Percentiles rank a stretch among this genome's conserved stretches.
Evolutionary conservation across 30 jellyfish, hydroid and myxozoan species (phyloP).

Genomic region (Chrysaora quinquecirrha): DNA sequence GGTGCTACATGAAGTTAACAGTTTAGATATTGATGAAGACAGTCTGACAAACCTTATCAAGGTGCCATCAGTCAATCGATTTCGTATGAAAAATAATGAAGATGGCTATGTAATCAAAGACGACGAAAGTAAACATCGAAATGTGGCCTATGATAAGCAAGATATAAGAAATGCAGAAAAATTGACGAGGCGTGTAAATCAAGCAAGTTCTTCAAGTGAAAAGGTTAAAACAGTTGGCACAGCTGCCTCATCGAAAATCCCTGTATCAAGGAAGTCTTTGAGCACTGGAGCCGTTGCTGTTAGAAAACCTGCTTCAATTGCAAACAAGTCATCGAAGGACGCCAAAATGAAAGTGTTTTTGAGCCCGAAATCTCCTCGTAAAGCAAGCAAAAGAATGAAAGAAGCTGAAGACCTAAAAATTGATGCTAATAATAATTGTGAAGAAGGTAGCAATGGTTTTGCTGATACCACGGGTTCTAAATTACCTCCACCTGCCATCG

Average conservation of each 20-base stretch:
- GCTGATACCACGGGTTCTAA: neutral
- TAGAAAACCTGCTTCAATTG: constrained; percentile 3
- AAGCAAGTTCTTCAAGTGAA: neutral
- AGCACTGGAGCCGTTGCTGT: constrained; percentile 53
- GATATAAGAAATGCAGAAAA: neutral
- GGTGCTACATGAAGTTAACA: neutral
- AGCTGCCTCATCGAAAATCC: constrained; percentile 11
- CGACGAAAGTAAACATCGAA: neutral
- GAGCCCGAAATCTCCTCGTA: constrained; percentile 34
- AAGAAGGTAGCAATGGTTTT: neutral
- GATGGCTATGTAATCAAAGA: neutral
- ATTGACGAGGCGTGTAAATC: too few relatives aligned
- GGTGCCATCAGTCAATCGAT: neutral
- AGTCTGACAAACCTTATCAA: neutral
- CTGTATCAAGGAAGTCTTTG: constrained; percentile 34
- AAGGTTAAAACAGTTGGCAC: constrained; percentile 19
- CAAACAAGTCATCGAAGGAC: constrained; percentile 18
- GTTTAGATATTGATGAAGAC: neutral
- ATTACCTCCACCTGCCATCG: constrained; percentile 5
- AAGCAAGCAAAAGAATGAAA: neutral
- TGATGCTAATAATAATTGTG: neutral
- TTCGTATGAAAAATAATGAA: neutral
- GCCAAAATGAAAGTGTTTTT: constrained; percentile 37
- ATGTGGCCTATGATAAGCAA: neutral
- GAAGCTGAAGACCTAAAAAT: constrained; percentile 20